Base-by-base conservation (phyloP, 2,113 vertebrate genomes). In the Lamprologus callipterus region DNA sequence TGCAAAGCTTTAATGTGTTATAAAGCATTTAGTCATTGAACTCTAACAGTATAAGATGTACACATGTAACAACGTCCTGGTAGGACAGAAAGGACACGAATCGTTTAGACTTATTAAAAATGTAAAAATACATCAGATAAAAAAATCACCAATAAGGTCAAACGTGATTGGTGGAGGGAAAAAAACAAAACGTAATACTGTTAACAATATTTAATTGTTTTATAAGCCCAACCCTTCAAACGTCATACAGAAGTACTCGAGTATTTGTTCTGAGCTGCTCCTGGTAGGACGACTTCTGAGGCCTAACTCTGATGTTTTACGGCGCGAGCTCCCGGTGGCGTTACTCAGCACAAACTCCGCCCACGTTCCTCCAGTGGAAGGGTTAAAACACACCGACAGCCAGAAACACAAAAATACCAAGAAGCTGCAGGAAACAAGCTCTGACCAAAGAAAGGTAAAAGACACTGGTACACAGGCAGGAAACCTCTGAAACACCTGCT, bases 371-470 rank as follows among this genome's bases (percentile, higher is more conserved):
- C 47, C 75, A 91, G 37, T 75, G 2, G 86, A 80, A 90, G 88
- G 88, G 91, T 93, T 92, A 86, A 87, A 94, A 91, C 73, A 95
- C 88, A 94, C 80, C 70, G 13, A 93, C 95, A 95, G 95, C 94
- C 95, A 95, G 88, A 84, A 95, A 95, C 91, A 93, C 68, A 96
- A 78, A 93, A 90, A 94, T 87, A 94, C 83, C 92, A 94, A 68
- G 75, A 95, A 95, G 90, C 91, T 91, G 90, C 92, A 91, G 91
- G 84, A 90, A 82, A 92, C 91, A 83, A 91, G 83, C 65, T 84
- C 55, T 92, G 45, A 90, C 79, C 86, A 91, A 83, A 65, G 91
- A 16, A 85, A 87, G 87, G 87, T 88, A 83, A 57, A 91, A 80
- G 68, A 79, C 91, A 86, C 37, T 55, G 63, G 54, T 53, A 70